Base-by-base conservation (phyloP, 53 echinoderm and acorn worm species). In the Hippasteria phrygiana region DNA sequence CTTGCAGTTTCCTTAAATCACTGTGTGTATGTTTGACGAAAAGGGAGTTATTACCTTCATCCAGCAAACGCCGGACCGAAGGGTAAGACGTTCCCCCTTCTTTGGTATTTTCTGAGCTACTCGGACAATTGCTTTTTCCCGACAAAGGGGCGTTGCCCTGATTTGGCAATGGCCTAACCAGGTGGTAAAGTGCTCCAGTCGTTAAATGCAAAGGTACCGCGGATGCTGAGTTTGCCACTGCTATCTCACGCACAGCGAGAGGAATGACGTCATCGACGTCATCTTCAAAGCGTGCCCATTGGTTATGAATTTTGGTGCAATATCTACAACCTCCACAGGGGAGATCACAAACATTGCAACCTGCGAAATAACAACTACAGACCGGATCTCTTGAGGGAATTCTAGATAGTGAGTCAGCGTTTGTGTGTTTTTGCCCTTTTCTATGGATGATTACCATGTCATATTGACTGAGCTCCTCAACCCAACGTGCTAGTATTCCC, bases 401-500 rank as follows among this genome's bases (percentile, higher is more conserved):
- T 47, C 50, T 1, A 4, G 75, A 75, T 6, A 75, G 75, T 20
- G 75, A 33, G 32, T 75, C 75, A 45, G 45, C 75, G 37, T 75
- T 75, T 3, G 31, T 47, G 46, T 75, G 75, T 24, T 75, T 22
- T 46, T 22, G 16, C 26, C 50, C 48, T 13, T 75, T 75, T 36
- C 75, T 75, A 75, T 75, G 75, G 14, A 55, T 20, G 10, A 59
- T 62, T 0, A 80, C 62, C 62, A 39, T 59, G 40, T 59, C 80
- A 18, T 80, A 79, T 54, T 84, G 86, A 37, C 92, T 89, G 67
- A 91, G 70, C n/a, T 87, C 80, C 46, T 88, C 92, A 2, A 92
- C 11, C 92, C 92, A 92, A 8, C 93, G 65, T 20, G 90, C 90
- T 24, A 93, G 38, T 20, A 71, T 71, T 28, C 71, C 37, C 2